Evolutionary conservation across 2,113 vertebrate genomes (phyloP), one percentile per base, ranked within the genome.

Genomic region (Platichthys stellatus): DNA sequence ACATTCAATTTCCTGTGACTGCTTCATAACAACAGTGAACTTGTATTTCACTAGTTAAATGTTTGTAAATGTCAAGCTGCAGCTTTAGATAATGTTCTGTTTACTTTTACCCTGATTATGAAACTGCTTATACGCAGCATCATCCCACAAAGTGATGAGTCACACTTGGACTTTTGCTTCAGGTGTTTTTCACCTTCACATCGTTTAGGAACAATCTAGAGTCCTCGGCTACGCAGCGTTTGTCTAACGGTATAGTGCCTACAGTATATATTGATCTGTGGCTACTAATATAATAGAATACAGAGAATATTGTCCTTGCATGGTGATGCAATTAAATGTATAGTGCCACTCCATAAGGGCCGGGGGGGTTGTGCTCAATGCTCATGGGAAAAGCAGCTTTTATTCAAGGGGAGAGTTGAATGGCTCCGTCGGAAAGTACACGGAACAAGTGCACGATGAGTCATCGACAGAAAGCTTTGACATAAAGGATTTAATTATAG

Each of bases 131-230:
- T 2, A 24, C 24, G 9, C 57, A 38, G 64, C 59, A 6, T 70
- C 73, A 45, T 78, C 80, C 74, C 82, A 86, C 76, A 54, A 69
- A 82, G 67, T 31, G 63, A 73, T 88, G 84, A 24, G 24, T 24
- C 24, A 24, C 24, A 85, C 15, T 4, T 53, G 79, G 72, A 76
- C 86, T 77, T 45, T 28, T 47, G 45, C 75, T 76, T 61, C 72
- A 79, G 81, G 81, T 69, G 72, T 61, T 80, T 79, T 59, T 69
- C 67, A 66, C 70, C 69, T 59, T 67, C 14, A 6, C 67, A 53
- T 28, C 26, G 26, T 28, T 28, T 28, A 28, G 26, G 4, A 28
- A 28, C 26, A 28, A 28, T 4, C 26, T 28, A 28, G 26, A 28
- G 4, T 28, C 26, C 26, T 28, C 26, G 4, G 26, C 26, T 28